Evolutionary conservation across 1,140 invertebrate genomes (phyloP).

Genomic region (Asbolus verrucosus): DNA sequence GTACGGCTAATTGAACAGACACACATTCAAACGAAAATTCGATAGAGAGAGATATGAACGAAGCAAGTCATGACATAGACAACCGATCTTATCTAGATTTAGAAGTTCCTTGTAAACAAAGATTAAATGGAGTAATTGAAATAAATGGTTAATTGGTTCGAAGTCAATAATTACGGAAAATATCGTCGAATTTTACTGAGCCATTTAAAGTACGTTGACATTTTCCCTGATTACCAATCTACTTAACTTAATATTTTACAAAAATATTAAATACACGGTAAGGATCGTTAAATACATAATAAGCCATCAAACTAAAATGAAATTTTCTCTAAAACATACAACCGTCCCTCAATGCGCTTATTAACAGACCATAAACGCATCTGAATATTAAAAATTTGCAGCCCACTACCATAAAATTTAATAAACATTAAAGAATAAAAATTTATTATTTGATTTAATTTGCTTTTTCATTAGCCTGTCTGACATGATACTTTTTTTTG

Average conservation of each 20-base stretch:
- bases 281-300: too few species aligned
- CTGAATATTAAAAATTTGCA: too few species aligned
- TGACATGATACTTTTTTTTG: too few species aligned
- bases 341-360: too few species aligned
- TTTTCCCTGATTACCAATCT: not conserved
- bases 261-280: slow-evolving; percentile 4
- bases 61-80: slow-evolving; percentile 39
- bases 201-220: slow-evolving; percentile 11
- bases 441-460: too few species aligned
- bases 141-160: not conserved
- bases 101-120: not conserved
- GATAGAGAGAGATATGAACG: slow-evolving; percentile 5
- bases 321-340: not conserved
- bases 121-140: not conserved
- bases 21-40: not conserved
- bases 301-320: not conserved
- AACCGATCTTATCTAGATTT: not conserved
- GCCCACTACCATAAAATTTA: too few species aligned
- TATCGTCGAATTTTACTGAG: slow-evolving; percentile 1
- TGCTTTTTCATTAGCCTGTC: too few species aligned
- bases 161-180: slow-evolving; percentile 4
- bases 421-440: too few species aligned
- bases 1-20: slow-evolving; percentile 45
- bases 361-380: too few species aligned
- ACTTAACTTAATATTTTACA: not conserved